These are phyloP conservation scores for Bucorvus abyssinicus DNA, from an alignment of 2,797 vertebrate genomes.

Conservation along the genomic window DNA sequence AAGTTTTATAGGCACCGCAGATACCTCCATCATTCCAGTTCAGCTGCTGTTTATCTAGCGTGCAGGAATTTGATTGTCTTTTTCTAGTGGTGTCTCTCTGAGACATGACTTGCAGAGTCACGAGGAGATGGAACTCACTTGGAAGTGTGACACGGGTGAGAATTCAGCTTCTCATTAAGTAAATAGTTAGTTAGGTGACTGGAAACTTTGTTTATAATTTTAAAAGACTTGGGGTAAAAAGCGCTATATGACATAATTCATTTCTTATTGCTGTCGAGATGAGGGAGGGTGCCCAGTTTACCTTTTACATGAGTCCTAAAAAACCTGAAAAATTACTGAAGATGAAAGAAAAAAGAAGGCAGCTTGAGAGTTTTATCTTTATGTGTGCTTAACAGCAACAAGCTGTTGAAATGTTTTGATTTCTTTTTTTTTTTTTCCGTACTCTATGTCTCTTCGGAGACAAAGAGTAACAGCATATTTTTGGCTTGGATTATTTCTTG, in stretches of 20 bases:
- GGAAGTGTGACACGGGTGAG: neutral
- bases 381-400: neutral
- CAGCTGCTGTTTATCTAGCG: neutral
- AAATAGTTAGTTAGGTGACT: neutral
- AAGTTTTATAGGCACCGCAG: neutral
- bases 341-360: neutral
- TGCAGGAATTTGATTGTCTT: neutral
- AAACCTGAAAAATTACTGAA: neutral
- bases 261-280: neutral
- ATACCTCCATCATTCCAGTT: neutral
- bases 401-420: neutral
- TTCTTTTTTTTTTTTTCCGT: rapidly evolving
- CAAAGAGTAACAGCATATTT: neutral
- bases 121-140: neutral
- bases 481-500: neutral
- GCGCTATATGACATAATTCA: neutral
- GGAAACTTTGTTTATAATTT: neutral
- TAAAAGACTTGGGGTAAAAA: neutral
- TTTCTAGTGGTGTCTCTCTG: neutral
- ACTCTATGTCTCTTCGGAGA: neutral
- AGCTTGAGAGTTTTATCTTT: neutral
- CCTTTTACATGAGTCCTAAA: neutral
- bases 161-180: neutral
- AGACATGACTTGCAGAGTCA: neutral
- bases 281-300: neutral